A percentile compares a stretch with the other conserved stretches of the same genome.
These are phyloP conservation scores for Halisarca cf. caerulea DNA, from an alignment of 37 sponge, comb jelly and placozoan genomes.

Conservation along the genomic window DNA sequence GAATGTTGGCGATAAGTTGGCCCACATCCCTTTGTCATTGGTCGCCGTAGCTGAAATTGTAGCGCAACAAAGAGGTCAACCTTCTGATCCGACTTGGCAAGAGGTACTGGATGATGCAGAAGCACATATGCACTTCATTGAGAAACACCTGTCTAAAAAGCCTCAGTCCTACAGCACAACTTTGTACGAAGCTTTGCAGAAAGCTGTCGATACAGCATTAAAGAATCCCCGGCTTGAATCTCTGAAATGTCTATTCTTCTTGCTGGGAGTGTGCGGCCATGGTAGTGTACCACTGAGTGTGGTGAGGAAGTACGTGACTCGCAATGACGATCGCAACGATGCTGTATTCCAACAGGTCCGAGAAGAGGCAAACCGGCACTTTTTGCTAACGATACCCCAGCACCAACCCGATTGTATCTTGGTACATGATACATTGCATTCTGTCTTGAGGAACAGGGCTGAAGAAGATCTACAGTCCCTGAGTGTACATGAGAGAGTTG, in stretches of 20 bases:
- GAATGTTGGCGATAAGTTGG: background rate
- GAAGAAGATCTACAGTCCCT: no score
- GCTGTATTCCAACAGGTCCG: background rate
- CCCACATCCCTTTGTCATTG: conserved; percentile 15
- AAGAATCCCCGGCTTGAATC: background rate
- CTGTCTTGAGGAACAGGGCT: background rate
- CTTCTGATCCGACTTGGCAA: background rate
- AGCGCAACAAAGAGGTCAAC: background rate
- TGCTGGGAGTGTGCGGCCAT: background rate
- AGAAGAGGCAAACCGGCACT: background rate
- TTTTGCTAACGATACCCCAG: background rate
- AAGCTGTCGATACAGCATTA: background rate
- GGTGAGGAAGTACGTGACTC: background rate
- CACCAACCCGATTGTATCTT: background rate
- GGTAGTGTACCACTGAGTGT: background rate
- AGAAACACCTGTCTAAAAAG: background rate
- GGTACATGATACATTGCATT: background rate
- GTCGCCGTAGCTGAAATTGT: background rate
- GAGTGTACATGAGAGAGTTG: no score
- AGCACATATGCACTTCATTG: no score
- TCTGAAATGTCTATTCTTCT: background rate
- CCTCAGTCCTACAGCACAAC: background rate
- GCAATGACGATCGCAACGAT: background rate
- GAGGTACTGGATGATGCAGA: background rate
- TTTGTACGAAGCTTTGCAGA: background rate